Evolutionary conservation across 2,888 invertebrate genomes (phyloP).

Genomic region (Drosophila demipolita): DNA sequence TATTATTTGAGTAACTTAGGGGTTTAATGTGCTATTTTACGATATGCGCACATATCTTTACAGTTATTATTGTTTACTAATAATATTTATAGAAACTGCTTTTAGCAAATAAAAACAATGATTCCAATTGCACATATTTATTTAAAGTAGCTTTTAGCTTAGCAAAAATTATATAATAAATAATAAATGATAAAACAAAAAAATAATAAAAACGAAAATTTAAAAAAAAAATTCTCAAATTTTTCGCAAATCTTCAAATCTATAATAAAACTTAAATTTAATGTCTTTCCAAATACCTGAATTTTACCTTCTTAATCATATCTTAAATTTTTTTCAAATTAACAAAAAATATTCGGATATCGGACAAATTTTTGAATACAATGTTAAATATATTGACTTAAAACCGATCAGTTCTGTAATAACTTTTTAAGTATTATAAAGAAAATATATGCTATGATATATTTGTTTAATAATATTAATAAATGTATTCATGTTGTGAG

Average conservation of each 20-base stretch:
- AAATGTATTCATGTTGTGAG: background rate
- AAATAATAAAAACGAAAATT: too few species aligned
- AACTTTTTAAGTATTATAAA: background rate
- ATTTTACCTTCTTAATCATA: background rate
- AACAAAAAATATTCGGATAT: background rate
- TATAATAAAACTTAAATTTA: background rate
- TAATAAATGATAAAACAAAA: too few species aligned
- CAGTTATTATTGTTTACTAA: background rate
- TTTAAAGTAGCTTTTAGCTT: background rate
- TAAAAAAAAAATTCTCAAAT: too few species aligned
- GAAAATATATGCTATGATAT: accelerated
- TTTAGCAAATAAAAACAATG: background rate
- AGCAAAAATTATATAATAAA: background rate
- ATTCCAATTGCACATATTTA: background rate
- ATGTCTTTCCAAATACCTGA: background rate
- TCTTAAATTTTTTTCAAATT: background rate
- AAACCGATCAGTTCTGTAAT: too few species aligned
- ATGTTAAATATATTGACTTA: background rate
- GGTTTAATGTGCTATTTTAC: background rate
- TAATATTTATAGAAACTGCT: background rate
- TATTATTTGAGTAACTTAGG: slow-evolving; percentile 12
- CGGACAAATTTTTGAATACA: background rate
- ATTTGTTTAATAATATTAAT: background rate
- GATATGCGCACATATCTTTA: background rate
- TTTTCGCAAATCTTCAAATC: too few species aligned